phyloP scores from a whole-genome alignment of 2,113 vertebrate genomes.

The Strigops habroptila region DNA sequence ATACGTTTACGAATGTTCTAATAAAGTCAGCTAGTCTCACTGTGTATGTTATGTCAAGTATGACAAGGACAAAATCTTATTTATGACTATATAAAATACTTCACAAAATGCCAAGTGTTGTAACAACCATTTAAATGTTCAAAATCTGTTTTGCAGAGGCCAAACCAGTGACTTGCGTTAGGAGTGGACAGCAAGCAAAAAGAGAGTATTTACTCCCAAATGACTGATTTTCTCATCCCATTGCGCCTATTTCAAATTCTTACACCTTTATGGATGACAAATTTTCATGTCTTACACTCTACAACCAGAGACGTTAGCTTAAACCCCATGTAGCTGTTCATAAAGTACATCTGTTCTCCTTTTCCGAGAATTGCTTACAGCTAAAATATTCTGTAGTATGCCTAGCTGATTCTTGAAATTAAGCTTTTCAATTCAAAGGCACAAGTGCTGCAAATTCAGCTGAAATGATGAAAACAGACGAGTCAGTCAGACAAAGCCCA shows the following conservation, averaged over 20 bases:
- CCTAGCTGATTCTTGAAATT: not conserved
- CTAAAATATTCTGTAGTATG: not conserved
- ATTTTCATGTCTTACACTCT: not conserved
- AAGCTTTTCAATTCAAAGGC: not conserved
- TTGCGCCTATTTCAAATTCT: not conserved
- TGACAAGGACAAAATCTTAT: not conserved
- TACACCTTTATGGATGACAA: not conserved
- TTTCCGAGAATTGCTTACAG: not conserved
- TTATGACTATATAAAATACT: not conserved
- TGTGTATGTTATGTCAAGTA: not conserved
- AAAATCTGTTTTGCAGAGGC: not conserved
- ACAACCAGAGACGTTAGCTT: not conserved
- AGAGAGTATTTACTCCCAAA: not conserved
- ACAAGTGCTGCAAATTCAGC: not conserved
- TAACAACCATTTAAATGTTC: not conserved
- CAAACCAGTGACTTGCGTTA: not conserved
- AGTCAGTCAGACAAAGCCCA: not conserved
- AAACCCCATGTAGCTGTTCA: not conserved
- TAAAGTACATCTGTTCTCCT: not conserved
- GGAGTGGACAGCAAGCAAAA: not conserved
- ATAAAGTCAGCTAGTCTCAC: not conserved
- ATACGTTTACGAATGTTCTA: rapidly evolving
- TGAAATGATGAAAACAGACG: not conserved
- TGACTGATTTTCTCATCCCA: not conserved
- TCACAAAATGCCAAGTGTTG: not conserved